These are phyloP conservation scores for Syndactyla subalaris DNA, from an alignment of 2,797 vertebrate genomes.

Conservation along the genomic window DNA sequence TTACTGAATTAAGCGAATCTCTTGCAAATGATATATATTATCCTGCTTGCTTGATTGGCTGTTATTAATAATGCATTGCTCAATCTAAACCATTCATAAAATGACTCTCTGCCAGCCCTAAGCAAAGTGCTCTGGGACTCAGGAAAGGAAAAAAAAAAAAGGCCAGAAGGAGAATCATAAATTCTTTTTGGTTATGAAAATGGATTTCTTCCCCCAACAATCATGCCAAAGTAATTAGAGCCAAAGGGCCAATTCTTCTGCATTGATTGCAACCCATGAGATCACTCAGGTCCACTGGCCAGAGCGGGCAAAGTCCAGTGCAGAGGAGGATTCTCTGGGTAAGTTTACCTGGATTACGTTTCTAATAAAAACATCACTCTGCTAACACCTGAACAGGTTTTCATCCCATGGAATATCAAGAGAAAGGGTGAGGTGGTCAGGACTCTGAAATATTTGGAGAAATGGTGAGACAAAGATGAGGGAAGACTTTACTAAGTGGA, in stretches of 20 bases:
- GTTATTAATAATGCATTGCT: conserved; percentile 70
- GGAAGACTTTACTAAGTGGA: background rate
- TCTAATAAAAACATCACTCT: conserved; percentile 18
- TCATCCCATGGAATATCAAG: background rate
- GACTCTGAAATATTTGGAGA: background rate
- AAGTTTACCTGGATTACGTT: conserved; percentile 1
- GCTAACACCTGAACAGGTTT: background rate
- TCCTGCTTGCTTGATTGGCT: conserved; percentile 7
- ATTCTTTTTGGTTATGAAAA: conserved; percentile 56
- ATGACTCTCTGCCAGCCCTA: background rate
- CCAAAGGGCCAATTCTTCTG: background rate
- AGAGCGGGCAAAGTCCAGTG: background rate
- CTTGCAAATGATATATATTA: conserved; percentile 47
- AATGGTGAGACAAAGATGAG: background rate
- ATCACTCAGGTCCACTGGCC: background rate
- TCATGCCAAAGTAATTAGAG: conserved; percentile 70
- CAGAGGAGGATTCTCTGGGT: background rate
- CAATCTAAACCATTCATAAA: conserved; percentile 63
- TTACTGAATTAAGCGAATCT: conserved; percentile 38
- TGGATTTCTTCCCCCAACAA: conserved; percentile 13
- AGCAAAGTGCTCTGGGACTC: conserved; percentile 54
- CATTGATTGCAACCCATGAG: background rate
- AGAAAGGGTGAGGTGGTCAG: background rate
- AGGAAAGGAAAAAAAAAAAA: background rate
- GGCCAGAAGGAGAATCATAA: conserved; percentile 5